These are phyloP conservation scores for Melanophora roralis DNA, from an alignment of 2,888 invertebrate genomes.

Conservation along the genomic window DNA sequence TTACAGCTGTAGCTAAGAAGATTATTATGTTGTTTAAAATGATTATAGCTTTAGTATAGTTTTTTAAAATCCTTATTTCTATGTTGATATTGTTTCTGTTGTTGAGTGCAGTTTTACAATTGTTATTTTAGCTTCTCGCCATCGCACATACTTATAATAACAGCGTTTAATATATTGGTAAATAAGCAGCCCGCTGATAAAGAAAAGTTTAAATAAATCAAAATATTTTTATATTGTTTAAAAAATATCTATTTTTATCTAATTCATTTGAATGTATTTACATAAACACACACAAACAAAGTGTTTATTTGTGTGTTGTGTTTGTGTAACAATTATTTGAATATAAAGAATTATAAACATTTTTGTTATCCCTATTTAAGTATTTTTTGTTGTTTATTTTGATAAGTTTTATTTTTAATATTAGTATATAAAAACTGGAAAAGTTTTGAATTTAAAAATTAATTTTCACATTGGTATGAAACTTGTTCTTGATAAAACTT, in stretches of 20 bases:
- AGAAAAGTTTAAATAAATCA: conserved; percentile 22
- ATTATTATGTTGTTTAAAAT: conserved; percentile 13
- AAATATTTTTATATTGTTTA: conserved; percentile 2
- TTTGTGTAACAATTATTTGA: not conserved
- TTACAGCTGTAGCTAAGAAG: not conserved
- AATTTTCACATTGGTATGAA: too few species aligned
- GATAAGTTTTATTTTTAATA: too few species aligned
- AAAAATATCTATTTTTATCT: too few species aligned
- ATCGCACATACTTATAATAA: not conserved
- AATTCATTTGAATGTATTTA: too few species aligned
- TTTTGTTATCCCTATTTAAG: too few species aligned
- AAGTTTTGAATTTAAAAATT: too few species aligned
- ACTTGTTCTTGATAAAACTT: not conserved
- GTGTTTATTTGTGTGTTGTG: not conserved
- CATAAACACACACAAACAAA: too few species aligned
- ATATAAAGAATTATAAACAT: too few species aligned
- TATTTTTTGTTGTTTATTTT: too few species aligned
- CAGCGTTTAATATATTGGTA: conserved; percentile 45
- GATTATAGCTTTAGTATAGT: conserved; percentile 18
- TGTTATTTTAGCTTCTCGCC: not conserved
- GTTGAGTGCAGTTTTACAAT: not conserved
- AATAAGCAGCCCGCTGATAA: not conserved
- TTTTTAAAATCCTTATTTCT: not conserved
- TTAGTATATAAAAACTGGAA: too few species aligned
- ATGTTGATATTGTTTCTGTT: conserved; percentile 7